Evolutionary conservation across 2,113 vertebrate species (phyloP).

Genomic region (Aix galericulata): DNA sequence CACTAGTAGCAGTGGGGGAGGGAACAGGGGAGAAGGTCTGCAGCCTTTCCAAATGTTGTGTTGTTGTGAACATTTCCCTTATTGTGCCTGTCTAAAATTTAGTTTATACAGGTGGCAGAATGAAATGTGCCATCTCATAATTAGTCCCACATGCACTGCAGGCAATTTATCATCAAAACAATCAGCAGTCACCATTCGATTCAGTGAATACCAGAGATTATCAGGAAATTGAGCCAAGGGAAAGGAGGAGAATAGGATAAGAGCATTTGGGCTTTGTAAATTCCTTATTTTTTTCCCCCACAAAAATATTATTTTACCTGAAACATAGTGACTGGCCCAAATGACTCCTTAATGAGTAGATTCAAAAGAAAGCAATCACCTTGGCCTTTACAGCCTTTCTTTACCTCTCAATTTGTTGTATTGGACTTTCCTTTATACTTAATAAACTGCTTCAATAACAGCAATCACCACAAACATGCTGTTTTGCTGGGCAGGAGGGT

Average conservation of each 20-base stretch:
- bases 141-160: slow-evolving; percentile 77
- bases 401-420: neutral
- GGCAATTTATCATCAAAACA: slow-evolving; percentile 80
- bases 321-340: slow-evolving; percentile 23
- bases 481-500: neutral
- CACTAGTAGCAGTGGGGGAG: slow-evolving; percentile 21
- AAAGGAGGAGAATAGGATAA: neutral
- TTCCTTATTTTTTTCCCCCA: neutral
- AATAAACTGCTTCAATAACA: slow-evolving; percentile 46
- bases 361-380: slow-evolving; percentile 29
- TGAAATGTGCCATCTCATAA: slow-evolving; percentile 76
- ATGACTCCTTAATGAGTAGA: slow-evolving; percentile 51
- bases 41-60: slow-evolving; percentile 41
- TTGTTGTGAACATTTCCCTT: slow-evolving; percentile 35
- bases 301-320: neutral
- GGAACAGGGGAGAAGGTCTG: neutral
- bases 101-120: slow-evolving; percentile 76
- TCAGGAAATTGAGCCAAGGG: slow-evolving; percentile 5
- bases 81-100: slow-evolving; percentile 65
- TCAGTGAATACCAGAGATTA: slow-evolving; percentile 57
- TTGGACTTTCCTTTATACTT: slow-evolving; percentile 21
- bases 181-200: slow-evolving; percentile 68
- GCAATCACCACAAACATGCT: neutral
- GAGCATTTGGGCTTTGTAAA: neutral
- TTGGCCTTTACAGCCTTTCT: slow-evolving; percentile 53